Evolutionary conservation across 2,888 invertebrate genomes (phyloP), one percentile per base, ranked within the genome.

Genomic region (Perizoma affinitatum): DNA sequence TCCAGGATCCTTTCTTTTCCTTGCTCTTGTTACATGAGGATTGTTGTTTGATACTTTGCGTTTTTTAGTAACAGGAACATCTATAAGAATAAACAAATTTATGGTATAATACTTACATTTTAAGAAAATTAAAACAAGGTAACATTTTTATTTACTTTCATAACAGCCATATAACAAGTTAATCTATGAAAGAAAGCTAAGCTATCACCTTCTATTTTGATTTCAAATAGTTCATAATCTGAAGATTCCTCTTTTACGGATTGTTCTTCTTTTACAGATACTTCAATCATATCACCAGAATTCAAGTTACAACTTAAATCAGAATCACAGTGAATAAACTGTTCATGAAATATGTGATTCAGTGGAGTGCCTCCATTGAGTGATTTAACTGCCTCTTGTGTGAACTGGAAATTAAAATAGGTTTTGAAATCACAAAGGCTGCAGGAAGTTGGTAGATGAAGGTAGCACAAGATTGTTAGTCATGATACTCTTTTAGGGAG

Each of bases 211-310:
- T 58, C 63, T 10, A 36, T 49, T 49, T 63, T 55, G 5, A 59
- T 54, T 53, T 58, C 52, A 52, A 22, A 8, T 4, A 52, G 42
- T 33, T 54, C 38, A 45, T 49, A 44, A 38, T 55, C 53, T 10
- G 36, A 41, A 36, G 45, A 55, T 56, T 63, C 62, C 43, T 51
- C 46, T 47, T 62, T 62, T n/a, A 62, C 46, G 11, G 22, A 46
- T 49, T 53, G 56, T 57, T 62, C 63, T 42, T 63, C 58, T 58
- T 63, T 63, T 1, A 63, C 48, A 33, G 36, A 4, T 48, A 48
- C 4, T 22, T 43, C 52, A 9, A 35, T 43, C 3, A 4, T 33
- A 43, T 54, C 22, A 22, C 22, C 50, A 33, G 47, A 50, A 45
- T 51, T 40, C 4, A 56, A 42, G 33, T 55, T 48, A 4, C 48